Conservation (phyloP, 2,113 vertebrate species). For the Antennarius striatus region DNA sequence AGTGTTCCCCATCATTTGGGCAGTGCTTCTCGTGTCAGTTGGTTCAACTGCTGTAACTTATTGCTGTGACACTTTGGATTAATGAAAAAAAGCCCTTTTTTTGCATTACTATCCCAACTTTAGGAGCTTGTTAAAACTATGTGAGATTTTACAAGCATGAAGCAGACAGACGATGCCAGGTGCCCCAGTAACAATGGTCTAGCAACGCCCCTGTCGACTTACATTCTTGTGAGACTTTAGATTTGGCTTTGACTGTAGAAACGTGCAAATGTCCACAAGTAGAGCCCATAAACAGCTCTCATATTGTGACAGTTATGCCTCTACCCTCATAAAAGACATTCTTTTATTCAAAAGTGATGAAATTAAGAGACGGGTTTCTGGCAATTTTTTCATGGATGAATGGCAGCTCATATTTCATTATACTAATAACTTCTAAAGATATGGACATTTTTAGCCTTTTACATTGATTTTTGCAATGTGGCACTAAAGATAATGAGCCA, state of each 20-base stretch:
- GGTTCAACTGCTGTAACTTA: too few species aligned
- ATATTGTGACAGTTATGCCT: conserved; percentile 38
- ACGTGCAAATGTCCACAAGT: conserved; percentile 38
- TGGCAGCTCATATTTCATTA: conserved; percentile 45
- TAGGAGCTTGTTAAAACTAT: too few species aligned
- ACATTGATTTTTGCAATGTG: conserved; percentile 12
- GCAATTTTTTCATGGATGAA: conserved; percentile 14
- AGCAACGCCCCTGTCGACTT: background rate
- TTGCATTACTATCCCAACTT: too few species aligned
- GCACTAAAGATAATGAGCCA: conserved; percentile 20
- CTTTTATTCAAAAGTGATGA: conserved; percentile 41
- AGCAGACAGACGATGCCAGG: too few species aligned
- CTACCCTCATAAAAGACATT: conserved; percentile 39
- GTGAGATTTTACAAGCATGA: too few species aligned
- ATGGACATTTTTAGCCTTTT: conserved; percentile 29
- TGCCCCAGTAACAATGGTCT: too few species aligned
- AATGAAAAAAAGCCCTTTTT: too few species aligned
- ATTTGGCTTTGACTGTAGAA: conserved; percentile 33
- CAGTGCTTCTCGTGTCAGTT: too few species aligned
- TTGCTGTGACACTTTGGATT: too few species aligned
- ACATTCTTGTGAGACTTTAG: conserved; percentile 26
- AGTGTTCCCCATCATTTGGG: too few species aligned
- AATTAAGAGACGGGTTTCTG: conserved; percentile 32
- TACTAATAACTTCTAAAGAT: conserved; percentile 36
- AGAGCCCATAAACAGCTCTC: conserved; percentile 30